A percentile compares a stretch with the other conserved stretches of the same genome.
These are phyloP conservation scores for Nebria brevicollis DNA, from an alignment of 2,888 invertebrate species.

Conservation along the genomic window DNA sequence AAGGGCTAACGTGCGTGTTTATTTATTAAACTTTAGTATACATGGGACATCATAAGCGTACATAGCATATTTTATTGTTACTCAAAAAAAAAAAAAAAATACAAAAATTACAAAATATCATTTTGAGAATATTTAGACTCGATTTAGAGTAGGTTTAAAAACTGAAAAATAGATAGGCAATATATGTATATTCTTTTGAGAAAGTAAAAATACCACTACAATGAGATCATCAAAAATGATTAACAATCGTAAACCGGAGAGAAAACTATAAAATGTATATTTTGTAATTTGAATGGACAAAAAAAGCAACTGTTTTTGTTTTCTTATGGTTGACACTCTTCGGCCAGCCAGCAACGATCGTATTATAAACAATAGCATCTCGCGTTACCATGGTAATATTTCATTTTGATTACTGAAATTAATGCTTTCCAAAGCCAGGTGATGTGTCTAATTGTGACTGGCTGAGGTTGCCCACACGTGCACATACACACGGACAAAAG, in stretches of 20 bases:
- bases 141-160: too few species aligned
- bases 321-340: background rate
- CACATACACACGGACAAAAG: slow-evolving; percentile 10
- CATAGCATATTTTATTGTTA: background rate
- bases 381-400: slow-evolving; percentile 35
- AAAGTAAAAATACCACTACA: background rate
- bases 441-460: slow-evolving; percentile 36
- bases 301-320: background rate
- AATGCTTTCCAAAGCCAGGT: slow-evolving; percentile 20
- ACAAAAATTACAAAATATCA: too few species aligned
- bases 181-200: background rate
- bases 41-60: background rate
- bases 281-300: slow-evolving; percentile 27
- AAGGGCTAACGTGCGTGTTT: slow-evolving; percentile 29
- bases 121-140: too few species aligned
- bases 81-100: too few species aligned
- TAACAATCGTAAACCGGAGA: background rate
- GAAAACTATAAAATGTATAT: slow-evolving; percentile 3
- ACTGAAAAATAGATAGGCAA: background rate
- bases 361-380: slow-evolving; percentile 36
- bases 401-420: slow-evolving; percentile 42
- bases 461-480: slow-evolving; percentile 10
- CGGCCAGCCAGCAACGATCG: slow-evolving; percentile 5
- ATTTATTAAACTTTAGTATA: background rate
- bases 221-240: slow-evolving; percentile 1